phyloP scores from a whole-genome alignment of 2,797 vertebrate genomes.

The Cottoperca gobio region DNA sequence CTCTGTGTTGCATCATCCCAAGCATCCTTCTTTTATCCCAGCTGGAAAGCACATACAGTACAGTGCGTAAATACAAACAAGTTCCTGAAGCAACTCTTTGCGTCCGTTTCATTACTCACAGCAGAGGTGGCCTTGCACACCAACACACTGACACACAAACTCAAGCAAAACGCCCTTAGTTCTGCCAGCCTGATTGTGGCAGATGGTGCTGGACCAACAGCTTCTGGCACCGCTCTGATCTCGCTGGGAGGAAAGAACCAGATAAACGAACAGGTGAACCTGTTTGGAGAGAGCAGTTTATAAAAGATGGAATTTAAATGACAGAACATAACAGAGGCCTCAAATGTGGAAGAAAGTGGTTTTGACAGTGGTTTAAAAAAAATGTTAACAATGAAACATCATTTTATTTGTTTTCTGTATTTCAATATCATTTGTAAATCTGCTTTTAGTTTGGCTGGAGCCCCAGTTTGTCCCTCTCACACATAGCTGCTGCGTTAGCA shows the following conservation, averaged over 20 bases:
- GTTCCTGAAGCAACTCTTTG: conserved; percentile 52
- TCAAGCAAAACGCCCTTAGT: conserved; percentile 58
- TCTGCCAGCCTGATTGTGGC: conserved; percentile 65
- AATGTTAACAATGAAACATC: background rate
- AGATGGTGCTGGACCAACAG: conserved; percentile 70
- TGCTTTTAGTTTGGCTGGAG: background rate
- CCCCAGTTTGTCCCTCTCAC: background rate
- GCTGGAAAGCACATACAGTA: conserved; percentile 49
- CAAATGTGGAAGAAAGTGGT: background rate
- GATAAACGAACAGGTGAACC: conserved; percentile 67
- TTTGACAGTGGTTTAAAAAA: background rate
- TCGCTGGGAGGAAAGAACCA: conserved; percentile 58
- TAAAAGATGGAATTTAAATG: conserved; percentile 12
- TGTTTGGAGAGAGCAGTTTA: conserved; percentile 14
- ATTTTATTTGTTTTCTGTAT: background rate
- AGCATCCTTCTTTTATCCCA: conserved; percentile 21
- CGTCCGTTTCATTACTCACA: conserved; percentile 54
- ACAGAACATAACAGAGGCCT: background rate
- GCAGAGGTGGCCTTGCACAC: conserved; percentile 48
- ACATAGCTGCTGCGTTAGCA: background rate
- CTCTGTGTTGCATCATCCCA: conserved; percentile 47
- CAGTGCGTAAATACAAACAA: conserved; percentile 49
- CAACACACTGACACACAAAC: conserved; percentile 11
- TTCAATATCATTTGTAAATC: background rate
- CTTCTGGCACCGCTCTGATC: conserved; percentile 60